Percentiles rank a stretch among this genome's conserved stretches.
phyloP scores from a whole-genome alignment of 2,113 vertebrate species.

The Athene noctua region DNA sequence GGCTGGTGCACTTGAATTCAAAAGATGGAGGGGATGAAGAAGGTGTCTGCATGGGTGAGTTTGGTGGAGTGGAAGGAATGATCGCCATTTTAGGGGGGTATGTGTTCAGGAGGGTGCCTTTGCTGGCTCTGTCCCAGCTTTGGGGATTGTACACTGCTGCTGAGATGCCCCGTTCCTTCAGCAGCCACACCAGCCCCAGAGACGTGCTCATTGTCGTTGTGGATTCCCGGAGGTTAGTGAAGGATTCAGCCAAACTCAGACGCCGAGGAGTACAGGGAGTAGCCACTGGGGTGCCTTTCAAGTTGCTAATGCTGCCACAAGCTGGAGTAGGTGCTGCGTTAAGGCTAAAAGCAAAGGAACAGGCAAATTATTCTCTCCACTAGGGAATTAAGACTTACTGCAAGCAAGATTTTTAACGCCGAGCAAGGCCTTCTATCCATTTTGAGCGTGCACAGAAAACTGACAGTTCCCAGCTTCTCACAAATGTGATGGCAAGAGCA shows the following conservation, averaged over 20 bases:
- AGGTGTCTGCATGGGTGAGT: constrained; percentile 86
- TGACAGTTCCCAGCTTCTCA: not conserved
- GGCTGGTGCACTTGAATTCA: constrained; percentile 86
- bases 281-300: constrained; percentile 85
- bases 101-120: constrained; percentile 60
- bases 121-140: constrained; percentile 87
- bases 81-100: constrained; percentile 75
- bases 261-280: constrained; percentile 92
- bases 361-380: not conserved
- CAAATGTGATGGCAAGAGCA: not conserved
- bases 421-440: not conserved
- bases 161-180: constrained; percentile 92
- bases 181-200: constrained; percentile 89
- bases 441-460: not conserved
- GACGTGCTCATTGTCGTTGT: constrained; percentile 96
- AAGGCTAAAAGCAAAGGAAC: constrained; percentile 72
- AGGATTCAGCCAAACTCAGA: constrained; percentile 91
- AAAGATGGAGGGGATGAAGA: constrained; percentile 78
- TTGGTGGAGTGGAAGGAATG: constrained; percentile 88
- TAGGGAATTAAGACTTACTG: not conserved
- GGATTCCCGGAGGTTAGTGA: constrained; percentile 92
- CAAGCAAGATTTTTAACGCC: not conserved
- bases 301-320: constrained; percentile 80
- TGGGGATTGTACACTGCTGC: constrained; percentile 90
- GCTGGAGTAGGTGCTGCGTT: constrained; percentile 74